Percentiles rank a stretch among this genome's conserved stretches.
phyloP scores from a whole-genome alignment of 2,113 vertebrate genomes.

The Cariama cristata region DNA sequence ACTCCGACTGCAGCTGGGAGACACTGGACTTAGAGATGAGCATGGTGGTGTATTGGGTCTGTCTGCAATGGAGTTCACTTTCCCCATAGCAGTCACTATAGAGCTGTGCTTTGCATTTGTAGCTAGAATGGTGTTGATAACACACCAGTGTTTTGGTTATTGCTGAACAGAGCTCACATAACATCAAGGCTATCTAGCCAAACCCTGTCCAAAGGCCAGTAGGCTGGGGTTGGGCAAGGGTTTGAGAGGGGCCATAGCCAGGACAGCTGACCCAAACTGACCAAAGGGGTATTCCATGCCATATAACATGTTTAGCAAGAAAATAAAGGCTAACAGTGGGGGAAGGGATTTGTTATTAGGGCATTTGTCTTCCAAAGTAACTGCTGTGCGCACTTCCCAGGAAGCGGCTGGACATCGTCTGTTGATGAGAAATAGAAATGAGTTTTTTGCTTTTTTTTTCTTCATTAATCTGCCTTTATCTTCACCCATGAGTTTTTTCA shows the following conservation, averaged over 20 bases:
- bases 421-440: neutral
- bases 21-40: accelerated
- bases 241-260: neutral
- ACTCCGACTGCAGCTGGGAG: neutral
- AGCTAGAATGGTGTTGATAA: too few relatives aligned
- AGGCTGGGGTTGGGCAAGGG: neutral
- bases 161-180: too few relatives aligned
- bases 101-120: neutral
- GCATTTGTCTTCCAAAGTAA: accelerated
- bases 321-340: neutral
- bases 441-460: neutral
- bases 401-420: neutral
- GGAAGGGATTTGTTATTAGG: neutral
- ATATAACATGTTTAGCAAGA: neutral
- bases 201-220: neutral
- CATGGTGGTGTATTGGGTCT: neutral
- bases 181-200: neutral
- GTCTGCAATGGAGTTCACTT: neutral
- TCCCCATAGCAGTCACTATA: neutral
- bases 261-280: neutral
- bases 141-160: too few relatives aligned
- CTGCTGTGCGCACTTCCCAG: neutral
- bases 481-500: accelerated
- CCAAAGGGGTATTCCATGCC: neutral
- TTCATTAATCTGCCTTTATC: neutral